Conservation (phyloP, 2,113 vertebrate species). For the Oncorhynchus tshawytscha region DNA sequence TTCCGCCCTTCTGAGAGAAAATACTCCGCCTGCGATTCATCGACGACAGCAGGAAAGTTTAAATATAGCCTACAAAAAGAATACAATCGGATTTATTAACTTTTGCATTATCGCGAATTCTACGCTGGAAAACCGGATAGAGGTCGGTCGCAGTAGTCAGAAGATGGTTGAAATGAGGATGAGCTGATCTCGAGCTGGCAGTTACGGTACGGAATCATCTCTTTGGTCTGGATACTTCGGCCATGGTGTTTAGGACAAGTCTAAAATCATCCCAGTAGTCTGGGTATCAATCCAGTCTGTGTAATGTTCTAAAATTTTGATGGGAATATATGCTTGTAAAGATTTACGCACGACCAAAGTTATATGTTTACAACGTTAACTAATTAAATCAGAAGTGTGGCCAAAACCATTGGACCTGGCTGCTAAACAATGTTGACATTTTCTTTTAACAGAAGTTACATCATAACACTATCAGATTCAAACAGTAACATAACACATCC, state of each 20-base stretch:
- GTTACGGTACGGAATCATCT: background rate
- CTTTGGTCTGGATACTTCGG: background rate
- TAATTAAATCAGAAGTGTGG: background rate
- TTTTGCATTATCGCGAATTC: background rate
- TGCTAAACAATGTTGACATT: background rate
- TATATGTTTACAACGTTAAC: too few relatives aligned
- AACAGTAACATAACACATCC: too few relatives aligned
- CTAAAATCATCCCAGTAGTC: too few relatives aligned
- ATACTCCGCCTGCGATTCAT: background rate
- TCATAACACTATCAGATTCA: too few relatives aligned
- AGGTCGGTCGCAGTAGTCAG: too few relatives aligned
- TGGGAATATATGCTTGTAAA: too few relatives aligned
- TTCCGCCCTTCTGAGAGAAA: conserved; percentile 44
- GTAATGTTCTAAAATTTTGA: too few relatives aligned
- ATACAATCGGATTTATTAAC: background rate
- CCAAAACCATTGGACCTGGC: background rate
- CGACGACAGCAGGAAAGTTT: conserved; percentile 32
- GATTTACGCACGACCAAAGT: too few relatives aligned
- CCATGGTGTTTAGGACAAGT: too few relatives aligned
- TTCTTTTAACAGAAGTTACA: too few relatives aligned
- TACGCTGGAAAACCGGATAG: too few relatives aligned
- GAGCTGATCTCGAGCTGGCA: background rate
- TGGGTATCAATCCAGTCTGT: too few relatives aligned
- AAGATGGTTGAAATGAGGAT: background rate
- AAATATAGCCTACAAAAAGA: background rate